Evolutionary conservation across 2,888 invertebrate species (phyloP).

Genomic region (Parochlus steinenii): DNA sequence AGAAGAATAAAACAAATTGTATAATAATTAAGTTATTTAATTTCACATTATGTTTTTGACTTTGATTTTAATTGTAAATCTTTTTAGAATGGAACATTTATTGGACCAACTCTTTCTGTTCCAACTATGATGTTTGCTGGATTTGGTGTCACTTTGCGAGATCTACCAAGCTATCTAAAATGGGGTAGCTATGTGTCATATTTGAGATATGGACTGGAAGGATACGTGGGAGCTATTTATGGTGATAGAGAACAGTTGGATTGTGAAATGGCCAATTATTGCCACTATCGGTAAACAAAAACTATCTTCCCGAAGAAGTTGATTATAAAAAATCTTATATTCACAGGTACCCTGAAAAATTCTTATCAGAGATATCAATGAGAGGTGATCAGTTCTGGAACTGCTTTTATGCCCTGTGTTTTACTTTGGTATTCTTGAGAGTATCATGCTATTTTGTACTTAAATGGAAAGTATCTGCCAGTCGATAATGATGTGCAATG

Average conservation of each 20-base stretch:
- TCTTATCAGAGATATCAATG: conserved; percentile 70
- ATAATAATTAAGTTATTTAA: too few species aligned
- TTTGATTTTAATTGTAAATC: too few species aligned
- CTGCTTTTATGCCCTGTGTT: conserved; percentile 54
- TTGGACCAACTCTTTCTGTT: conserved; percentile 80
- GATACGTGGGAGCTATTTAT: conserved; percentile 68
- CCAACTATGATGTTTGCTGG: conserved; percentile 96
- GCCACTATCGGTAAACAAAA: conserved; percentile 49
- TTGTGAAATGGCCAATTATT: conserved; percentile 60
- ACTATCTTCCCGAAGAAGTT: background rate
- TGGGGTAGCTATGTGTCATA: conserved; percentile 91
- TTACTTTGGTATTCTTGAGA: conserved; percentile 49
- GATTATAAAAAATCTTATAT: background rate
- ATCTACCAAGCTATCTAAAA: conserved; percentile 67
- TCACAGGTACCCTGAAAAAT: conserved; percentile 54
- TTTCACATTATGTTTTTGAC: too few species aligned
- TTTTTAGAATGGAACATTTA: conserved; percentile 94
- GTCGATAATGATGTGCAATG: conserved; percentile 37
- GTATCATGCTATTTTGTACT: conserved; percentile 53
- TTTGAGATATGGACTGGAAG: conserved; percentile 80
- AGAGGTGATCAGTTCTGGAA: conserved; percentile 66
- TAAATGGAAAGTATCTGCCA: conserved; percentile 54
- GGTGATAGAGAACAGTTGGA: conserved; percentile 57
- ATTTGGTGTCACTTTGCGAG: conserved; percentile 78
- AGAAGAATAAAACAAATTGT: too few species aligned